These are phyloP conservation scores for Apodemia zela DNA, from an alignment of 2,888 invertebrate genomes.

Conservation along the genomic window DNA sequence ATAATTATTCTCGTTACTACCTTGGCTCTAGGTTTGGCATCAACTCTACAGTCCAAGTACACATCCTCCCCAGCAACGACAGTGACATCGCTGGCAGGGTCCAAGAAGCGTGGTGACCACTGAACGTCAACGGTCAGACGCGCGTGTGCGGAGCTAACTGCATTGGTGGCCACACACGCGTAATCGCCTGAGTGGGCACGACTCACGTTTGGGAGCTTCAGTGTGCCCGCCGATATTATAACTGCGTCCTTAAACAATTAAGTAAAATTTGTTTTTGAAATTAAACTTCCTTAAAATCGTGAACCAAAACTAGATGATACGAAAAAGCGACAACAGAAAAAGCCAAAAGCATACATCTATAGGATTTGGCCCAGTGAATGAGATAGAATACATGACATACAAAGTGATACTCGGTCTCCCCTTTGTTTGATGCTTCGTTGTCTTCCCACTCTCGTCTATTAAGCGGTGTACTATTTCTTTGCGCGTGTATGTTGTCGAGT, in stretches of 20 bases:
- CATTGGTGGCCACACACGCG: slow-evolving; percentile 81
- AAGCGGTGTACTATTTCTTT: too few relatives aligned
- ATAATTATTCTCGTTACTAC: slow-evolving; percentile 36
- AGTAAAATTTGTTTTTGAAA: too few relatives aligned
- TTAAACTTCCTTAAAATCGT: too few relatives aligned
- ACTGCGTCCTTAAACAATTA: slow-evolving; percentile 54
- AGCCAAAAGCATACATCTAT: too few relatives aligned
- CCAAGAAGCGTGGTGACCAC: slow-evolving; percentile 59
- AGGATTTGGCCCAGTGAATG: too few relatives aligned
- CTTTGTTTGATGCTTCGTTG: too few relatives aligned
- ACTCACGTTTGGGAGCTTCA: slow-evolving; percentile 49
- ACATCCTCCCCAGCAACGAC: slow-evolving; percentile 48
- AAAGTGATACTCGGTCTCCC: too few relatives aligned
- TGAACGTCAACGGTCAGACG: slow-evolving; percentile 76
- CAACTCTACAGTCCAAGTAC: slow-evolving; percentile 56
- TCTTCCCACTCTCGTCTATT: too few relatives aligned
- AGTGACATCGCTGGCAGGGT: slow-evolving; percentile 33
- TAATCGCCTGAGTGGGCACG: slow-evolving; percentile 73
- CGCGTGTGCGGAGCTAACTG: slow-evolving; percentile 76
- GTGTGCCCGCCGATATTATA: slow-evolving; percentile 44
- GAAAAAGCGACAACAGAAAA: too few relatives aligned
- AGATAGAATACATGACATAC: too few relatives aligned
- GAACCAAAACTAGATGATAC: too few relatives aligned
- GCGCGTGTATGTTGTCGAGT: too few relatives aligned
- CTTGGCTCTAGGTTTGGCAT: slow-evolving; percentile 59